These are phyloP conservation scores for Leuciscus idus DNA, from an alignment of 2,113 vertebrate genomes.

Conservation along the genomic window DNA sequence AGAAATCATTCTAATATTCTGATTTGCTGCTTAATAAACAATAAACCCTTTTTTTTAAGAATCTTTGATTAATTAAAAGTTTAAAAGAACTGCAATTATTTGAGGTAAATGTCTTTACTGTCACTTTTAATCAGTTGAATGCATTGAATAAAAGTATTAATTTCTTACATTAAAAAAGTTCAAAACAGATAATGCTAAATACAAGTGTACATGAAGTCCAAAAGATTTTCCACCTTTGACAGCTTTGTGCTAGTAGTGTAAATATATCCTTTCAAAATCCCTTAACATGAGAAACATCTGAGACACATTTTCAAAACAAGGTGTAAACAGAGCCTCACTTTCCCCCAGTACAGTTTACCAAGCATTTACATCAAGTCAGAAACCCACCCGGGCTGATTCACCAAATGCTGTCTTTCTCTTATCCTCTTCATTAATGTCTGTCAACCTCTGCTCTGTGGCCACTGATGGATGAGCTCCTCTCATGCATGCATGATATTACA, in stretches of 20 bases:
- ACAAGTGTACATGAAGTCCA: not conserved
- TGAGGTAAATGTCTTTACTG: no score
- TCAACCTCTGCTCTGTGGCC: slow-evolving; percentile 11
- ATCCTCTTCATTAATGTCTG: slow-evolving; percentile 33
- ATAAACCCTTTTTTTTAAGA: not conserved
- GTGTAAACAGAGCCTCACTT: not conserved
- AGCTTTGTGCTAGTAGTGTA: not conserved
- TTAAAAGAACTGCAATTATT: no score
- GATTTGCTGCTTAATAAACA: not conserved
- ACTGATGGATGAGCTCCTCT: slow-evolving; percentile 67
- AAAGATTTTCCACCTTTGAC: not conserved
- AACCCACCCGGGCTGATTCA: not conserved
- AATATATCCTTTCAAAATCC: not conserved
- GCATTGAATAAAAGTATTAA: not conserved
- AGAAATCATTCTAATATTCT: not conserved
- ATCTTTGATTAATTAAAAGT: no score
- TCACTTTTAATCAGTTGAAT: not conserved
- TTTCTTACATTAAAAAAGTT: not conserved
- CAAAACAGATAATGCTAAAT: not conserved
- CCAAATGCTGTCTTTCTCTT: not conserved
- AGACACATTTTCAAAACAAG: not conserved
- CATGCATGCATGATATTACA: slow-evolving; percentile 65
- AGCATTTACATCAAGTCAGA: not conserved
- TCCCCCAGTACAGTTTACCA: not conserved
- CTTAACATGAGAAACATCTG: not conserved